Conservation (phyloP, 2,113 vertebrate species). For the Pituophis catenifer region DNA sequence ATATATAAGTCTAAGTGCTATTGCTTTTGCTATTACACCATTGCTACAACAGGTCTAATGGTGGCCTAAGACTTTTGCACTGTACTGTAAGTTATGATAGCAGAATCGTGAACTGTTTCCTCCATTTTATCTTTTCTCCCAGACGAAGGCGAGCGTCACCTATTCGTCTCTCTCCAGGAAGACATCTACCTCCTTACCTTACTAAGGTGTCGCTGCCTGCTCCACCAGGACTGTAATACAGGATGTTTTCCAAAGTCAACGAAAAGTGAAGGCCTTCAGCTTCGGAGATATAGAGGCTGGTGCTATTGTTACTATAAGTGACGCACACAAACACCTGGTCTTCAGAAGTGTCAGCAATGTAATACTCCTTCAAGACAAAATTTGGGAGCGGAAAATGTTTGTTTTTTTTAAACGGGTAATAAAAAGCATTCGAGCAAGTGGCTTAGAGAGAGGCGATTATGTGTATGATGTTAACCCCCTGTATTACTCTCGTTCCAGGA, state of each 20-base stretch:
- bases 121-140: neutral
- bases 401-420: neutral
- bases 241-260: constrained; percentile 88
- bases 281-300: constrained; percentile 96
- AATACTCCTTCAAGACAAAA: constrained; percentile 82
- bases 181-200: constrained; percentile 67
- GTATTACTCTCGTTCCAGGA: too few species aligned
- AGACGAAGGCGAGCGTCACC: neutral
- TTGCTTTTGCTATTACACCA: too few species aligned
- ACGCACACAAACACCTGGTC: constrained; percentile 98
- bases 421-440: neutral
- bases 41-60: too few species aligned
- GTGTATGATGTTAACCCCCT: too few species aligned
- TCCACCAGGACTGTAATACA: constrained; percentile 92
- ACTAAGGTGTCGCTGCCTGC: constrained; percentile 89
- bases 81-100: neutral
- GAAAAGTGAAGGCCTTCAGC: constrained; percentile 91
- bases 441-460: neutral
- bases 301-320: constrained; percentile 89
- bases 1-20: too few species aligned
- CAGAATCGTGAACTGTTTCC: neutral
- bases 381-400: neutral
- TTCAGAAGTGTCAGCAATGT: constrained; percentile 91
- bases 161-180: neutral
- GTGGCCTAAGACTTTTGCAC: neutral